Base-by-base conservation (phyloP, 2,797 vertebrate species). In the Adrianichthys oophorus region DNA sequence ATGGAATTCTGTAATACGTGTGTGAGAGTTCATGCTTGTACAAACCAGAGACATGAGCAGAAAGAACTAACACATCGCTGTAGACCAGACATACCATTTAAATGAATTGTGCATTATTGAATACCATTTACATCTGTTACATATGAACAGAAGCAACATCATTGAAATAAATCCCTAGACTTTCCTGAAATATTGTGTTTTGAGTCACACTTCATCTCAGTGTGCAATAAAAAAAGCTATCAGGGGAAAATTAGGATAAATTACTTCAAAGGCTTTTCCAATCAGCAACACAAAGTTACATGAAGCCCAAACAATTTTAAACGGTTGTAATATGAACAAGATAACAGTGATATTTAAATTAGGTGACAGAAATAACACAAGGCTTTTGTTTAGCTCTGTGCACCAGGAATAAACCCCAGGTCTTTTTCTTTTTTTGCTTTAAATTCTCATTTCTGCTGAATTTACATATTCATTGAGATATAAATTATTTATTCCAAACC, bases 401-500 rank as follows among this genome's bases (percentile, higher is more conserved):
- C 68, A 70, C 55, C 66, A 46, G 60, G 63, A 80, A 66, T 60
- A 53, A 41, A 4, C 64, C 73, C 23, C 53, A 5, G 58, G 45
- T 46, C 59, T 55, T 62, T 72, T 19, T 69, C 70, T 71, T 26
- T 69, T 71, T 71, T 48, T 52, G 5, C 41, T 49, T 64, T 72
- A 70, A 58, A 46, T 17, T 68, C 71, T 32, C 46, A 58, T 71
- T 62, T 68, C 68, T 72, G 56, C 62, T 56, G 52, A 59, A 91
- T 92, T 88, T 91, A 85, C 90, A 92, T 93, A 93, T 93, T 92
- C 91, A 93, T 92, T 90, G 87, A 88, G 80, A 86, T 86, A 91
- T 93, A 86, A 92, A 93, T 93, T 91, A 93, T 93, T 93, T 90
- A 93, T 90, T 74, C 72, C 70, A 82, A 63, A 41, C 51, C 71